Base-by-base conservation (phyloP, 2,797 vertebrate species). In the Coranthus polyacanthus region DNA sequence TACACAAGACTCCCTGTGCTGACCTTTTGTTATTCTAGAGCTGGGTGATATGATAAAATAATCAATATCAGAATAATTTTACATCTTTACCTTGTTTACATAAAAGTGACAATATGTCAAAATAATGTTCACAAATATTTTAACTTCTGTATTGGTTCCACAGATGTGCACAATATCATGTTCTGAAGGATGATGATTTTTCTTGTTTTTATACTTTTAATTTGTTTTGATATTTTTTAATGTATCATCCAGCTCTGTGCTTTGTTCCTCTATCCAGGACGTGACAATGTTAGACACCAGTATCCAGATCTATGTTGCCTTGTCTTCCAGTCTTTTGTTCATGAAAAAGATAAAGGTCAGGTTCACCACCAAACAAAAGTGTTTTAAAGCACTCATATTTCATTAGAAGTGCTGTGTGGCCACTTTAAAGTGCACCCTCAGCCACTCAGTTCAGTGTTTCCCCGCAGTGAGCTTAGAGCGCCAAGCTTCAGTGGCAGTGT, bases 391-490 rank as follows among this genome's bases (percentile, higher is more conserved):
- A 21, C 46, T 49, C 68, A 53, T 43, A 50, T 78, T 77, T 82
- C 82, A 81, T 76, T 85, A 73, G 75, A 90, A 91, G 75, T 82
- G 89, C 90, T 90, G 88, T 61, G 84, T 90, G 89, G 81, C 85
- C 87, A 77, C 66, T 92, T 91, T 66, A 89, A 91, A 91, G 62
- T 79, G 89, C 86, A 76, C 75, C 65, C 88, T 90, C 90, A 91
- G 89, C 89, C 78, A 46, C 73, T 88, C 68, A 4, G 63, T 81
- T 78, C 77, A 76, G 68, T 39, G 52, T 34, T 32, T 21, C 20
- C 56, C 49, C 59, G 13, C 60, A 37, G 49, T 72, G 70, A 76
- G 66, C 78, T 78, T 37, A 57, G 57, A 66, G 49, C 54, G 6
- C 60, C 72, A 50, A 42, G 77, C 73, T 53, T 76, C 74, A 64